Evolutionary conservation across 2,888 invertebrate species (phyloP), one percentile per base, ranked within the genome.

Genomic region (Timandra comae): DNA sequence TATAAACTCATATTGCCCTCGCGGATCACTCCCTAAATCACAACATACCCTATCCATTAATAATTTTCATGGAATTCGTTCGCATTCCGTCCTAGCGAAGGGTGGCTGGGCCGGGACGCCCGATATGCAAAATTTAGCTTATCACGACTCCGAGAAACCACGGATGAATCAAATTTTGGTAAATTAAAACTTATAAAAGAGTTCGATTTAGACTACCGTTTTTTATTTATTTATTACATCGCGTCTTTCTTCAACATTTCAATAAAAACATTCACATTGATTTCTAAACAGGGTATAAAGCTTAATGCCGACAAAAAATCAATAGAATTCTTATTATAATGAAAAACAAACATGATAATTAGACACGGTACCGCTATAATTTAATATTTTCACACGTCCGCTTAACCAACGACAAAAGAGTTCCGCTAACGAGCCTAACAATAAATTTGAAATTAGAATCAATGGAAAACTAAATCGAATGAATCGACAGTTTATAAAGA

Each of bases 401-500:
- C 59, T 70, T 71, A 63, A 39, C 37, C 54, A 63, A 47, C 44
- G 44, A 77, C 63, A 76, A 73, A 71, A 63, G 65, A 66, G 48
- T 31, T 38, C 52, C 48, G 57, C 63, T 76, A 76, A 76, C 74
- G 72, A 76, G 66, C 57, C 56, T 55, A 63, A 70, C 72, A 74
- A 74, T 64, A 60, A 64, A 59, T 68, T 63, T 58, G 61, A 68
- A 70, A 71, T 72, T 58, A 60, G 59, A 70, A 70, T 65, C 67
- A 69, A 69, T 70, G 60, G 61, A 71, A 74, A 76, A 78, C 75
- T 77, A 77, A 75, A 73, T 68, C 72, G 70, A 62, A 76, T 77
- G 77, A 78, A 67, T 77, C 72, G 73, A 62, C 76, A 76, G 50
- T 68, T 74, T 66, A 53, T 49, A 57, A 52, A 53, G 46, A 45